phyloP scores from a whole-genome alignment of 2,888 invertebrate species.

The Brachynemurus nebulosus region DNA sequence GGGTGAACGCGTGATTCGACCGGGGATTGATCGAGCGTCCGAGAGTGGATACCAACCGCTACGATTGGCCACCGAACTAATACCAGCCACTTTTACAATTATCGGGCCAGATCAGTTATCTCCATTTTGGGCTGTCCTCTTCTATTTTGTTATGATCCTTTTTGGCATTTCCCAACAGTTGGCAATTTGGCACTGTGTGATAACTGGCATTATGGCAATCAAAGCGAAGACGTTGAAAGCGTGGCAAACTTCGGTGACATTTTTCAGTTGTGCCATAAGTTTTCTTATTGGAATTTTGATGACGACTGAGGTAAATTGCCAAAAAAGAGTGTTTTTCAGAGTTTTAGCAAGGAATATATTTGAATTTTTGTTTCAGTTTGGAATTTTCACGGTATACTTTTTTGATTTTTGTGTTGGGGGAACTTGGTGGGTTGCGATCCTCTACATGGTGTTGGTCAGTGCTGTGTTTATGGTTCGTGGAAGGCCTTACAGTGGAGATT shows the following conservation, averaged over 20 bases:
- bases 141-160: conserved; percentile 70
- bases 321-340: conserved; percentile 1
- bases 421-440: conserved; percentile 73
- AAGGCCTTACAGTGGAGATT: conserved; percentile 71
- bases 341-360: too few species aligned
- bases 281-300: conserved; percentile 72
- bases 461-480: conserved; percentile 81
- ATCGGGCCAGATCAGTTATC: conserved; percentile 62
- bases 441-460: conserved; percentile 60
- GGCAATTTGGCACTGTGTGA: conserved; percentile 84
- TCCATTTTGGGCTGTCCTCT: conserved; percentile 78
- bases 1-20: conserved; percentile 50
- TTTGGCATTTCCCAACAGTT: conserved; percentile 81
- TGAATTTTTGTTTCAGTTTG: conserved; percentile 39
- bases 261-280: conserved; percentile 70
- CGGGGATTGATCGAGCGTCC: conserved; percentile 38
- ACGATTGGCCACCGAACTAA: conserved; percentile 76
- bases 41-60: conserved; percentile 73
- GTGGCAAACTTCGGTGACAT: conserved; percentile 73
- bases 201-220: conserved; percentile 70
- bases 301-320: conserved; percentile 63
- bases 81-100: conserved; percentile 70
- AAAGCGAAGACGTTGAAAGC: conserved; percentile 54
- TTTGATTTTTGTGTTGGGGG: conserved; percentile 74
- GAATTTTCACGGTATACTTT: conserved; percentile 70